Evolutionary conservation across 2,113 vertebrate species (phyloP), one percentile per base, ranked within the genome.

Genomic region (Lophura nycthemera): DNA sequence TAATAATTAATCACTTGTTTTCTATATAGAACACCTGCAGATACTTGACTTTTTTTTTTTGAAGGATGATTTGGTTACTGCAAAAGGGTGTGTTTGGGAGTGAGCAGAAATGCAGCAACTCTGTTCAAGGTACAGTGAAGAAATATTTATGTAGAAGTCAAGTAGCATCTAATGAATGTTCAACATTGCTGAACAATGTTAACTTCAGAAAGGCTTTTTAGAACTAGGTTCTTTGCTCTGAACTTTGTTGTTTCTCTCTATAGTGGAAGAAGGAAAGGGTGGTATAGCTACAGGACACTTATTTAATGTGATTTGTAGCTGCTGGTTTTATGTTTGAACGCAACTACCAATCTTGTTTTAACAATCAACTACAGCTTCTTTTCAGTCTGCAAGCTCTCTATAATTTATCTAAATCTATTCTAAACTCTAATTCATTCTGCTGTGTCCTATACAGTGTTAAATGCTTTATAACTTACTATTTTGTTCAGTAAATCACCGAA

Each of bases 91-190:
- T 4, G 3, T 17, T 1, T 43, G 14, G 6, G 4, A 32, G 10
- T 19, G 13, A 83, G 38, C 0, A 38, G 6, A 29, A 67, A 54
- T 74, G 2, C 1, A 36, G 3, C 2, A 20, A 4, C 0, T 78
- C 63, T 82, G 5, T 48, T 92, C 9, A 42, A 56, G 18, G 24
- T 38, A 27, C 17, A 11, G 15, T 63, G 60, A 40, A 40, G 54
- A 17, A 27, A 0, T 1, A 0, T 17, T 71, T 2, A 1, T 29
- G 18, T 54, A 29, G 29, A 29, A 38, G 29, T 7, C 1, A 10
- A 5, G 0, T 24, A 0, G 10, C 24, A 54, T 4, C 50, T 14
- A 27, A 52, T 9, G 25, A 27, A 27, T 9, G 25, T 27, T 13
- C 25, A 29, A 15, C 50, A 13, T 29, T 4, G 2, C 14, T 61